Evolutionary conservation across 2,797 vertebrate genomes (phyloP).

Genomic region (Enteromius unitaeniatus): DNA sequence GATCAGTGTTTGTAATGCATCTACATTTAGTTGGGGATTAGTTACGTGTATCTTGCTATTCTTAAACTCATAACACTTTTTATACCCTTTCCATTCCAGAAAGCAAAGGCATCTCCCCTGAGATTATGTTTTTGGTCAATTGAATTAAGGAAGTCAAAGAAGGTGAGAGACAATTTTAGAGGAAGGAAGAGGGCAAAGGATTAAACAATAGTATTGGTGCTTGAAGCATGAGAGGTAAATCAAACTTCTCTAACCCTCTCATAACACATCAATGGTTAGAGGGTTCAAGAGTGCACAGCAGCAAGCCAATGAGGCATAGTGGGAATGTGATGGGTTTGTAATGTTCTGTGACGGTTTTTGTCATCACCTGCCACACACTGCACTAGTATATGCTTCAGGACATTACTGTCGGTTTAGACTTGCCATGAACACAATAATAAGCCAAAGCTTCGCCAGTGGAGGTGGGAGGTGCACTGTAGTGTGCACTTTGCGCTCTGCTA

Average conservation of each 20-base stretch:
- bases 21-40: not conserved
- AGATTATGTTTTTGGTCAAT: constrained; percentile 29
- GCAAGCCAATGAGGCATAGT: constrained; percentile 48
- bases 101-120: not conserved
- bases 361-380: constrained; percentile 45
- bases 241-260: constrained; percentile 29
- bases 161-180: constrained; percentile 15
- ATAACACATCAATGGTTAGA: constrained; percentile 49
- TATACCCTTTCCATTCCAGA: not conserved
- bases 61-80: not conserved
- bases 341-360: constrained; percentile 53
- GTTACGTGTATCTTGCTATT: not conserved
- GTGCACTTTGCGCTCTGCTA: constrained; percentile 32
- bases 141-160: constrained; percentile 15
- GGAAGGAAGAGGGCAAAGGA: constrained; percentile 4
- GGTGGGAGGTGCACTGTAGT: constrained; percentile 44
- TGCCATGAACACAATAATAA: constrained; percentile 46
- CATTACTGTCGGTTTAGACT: constrained; percentile 46
- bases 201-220: constrained; percentile 23
- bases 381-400: constrained; percentile 46
- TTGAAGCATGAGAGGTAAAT: constrained; percentile 35
- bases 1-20: not conserved
- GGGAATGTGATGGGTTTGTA: constrained; percentile 51
- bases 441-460: constrained; percentile 40
- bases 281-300: constrained; percentile 55